A percentile compares a stretch with the other conserved stretches of the same genome.
Evolutionary conservation across 2,888 invertebrate species (phyloP).

Genomic region (Liopterus haemorrhoidalis): DNA sequence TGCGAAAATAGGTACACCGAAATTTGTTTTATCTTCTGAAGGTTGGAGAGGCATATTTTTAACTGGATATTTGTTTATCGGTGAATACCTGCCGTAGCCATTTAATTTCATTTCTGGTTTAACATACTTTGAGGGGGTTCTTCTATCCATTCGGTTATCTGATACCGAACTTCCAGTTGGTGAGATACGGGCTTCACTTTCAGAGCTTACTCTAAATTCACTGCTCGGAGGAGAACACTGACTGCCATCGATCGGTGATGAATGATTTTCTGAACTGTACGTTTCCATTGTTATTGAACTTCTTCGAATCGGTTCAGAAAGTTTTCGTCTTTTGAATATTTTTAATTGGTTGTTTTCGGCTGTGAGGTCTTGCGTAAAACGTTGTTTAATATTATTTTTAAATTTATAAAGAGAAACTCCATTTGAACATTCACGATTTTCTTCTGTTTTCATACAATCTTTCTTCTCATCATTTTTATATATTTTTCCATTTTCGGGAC

Average conservation of each 20-base stretch:
- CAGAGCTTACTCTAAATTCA: constrained; percentile 41
- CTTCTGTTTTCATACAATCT: constrained; percentile 44
- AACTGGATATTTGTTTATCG: constrained; percentile 26
- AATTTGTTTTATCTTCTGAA: constrained; percentile 36
- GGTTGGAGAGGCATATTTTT: constrained; percentile 26
- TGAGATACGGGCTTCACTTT: constrained; percentile 38
- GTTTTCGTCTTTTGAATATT: constrained; percentile 30
- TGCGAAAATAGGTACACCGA: constrained; percentile 80
- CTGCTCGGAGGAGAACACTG: constrained; percentile 43
- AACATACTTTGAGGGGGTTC: constrained; percentile 14
- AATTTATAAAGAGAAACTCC: constrained; percentile 72
- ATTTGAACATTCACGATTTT: constrained; percentile 43
- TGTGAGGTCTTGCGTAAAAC: constrained; percentile 56
- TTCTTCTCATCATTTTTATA: constrained; percentile 44
- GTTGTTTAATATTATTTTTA: constrained; percentile 87
- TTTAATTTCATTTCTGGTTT: constrained; percentile 23
- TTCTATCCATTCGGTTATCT: constrained; percentile 26
- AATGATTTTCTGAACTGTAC: constrained; percentile 25
- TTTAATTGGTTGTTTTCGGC: constrained; percentile 37
- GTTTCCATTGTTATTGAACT: constrained; percentile 34
- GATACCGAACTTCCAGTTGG: constrained; percentile 39
- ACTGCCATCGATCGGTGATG: constrained; percentile 30
- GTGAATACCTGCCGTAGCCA: constrained; percentile 29
- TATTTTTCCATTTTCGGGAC: constrained; percentile 47
- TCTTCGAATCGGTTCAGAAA: constrained; percentile 34